Conservation (phyloP, 2,888 invertebrate genomes). For the Erannis defoliaria region DNA sequence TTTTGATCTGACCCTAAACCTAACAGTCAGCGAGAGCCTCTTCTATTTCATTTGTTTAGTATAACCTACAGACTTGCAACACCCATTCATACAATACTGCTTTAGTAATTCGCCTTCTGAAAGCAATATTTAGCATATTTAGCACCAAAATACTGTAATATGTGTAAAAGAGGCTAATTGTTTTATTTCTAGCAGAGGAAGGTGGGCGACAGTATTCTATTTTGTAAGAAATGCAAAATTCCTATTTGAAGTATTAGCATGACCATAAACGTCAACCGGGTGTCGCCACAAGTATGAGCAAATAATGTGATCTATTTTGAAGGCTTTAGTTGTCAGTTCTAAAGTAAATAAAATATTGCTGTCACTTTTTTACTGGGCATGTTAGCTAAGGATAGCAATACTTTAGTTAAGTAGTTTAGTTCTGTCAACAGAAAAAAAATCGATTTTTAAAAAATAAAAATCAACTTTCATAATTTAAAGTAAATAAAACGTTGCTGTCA, state of each 20-base stretch:
- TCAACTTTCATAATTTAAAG: too few species aligned
- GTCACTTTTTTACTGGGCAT: too few species aligned
- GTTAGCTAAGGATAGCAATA: too few species aligned
- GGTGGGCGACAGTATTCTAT: constrained; percentile 24
- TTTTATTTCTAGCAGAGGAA: background rate
- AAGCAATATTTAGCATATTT: constrained; percentile 21
- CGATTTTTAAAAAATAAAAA: too few species aligned
- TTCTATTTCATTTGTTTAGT: too few species aligned
- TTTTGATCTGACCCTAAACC: too few species aligned
- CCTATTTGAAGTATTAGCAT: background rate
- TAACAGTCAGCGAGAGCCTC: too few species aligned
- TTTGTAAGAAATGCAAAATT: background rate
- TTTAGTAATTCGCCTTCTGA: constrained; percentile 5
- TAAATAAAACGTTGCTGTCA: too few species aligned
- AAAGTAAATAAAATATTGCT: too few species aligned
- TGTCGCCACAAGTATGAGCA: background rate
- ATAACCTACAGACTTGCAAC: background rate
- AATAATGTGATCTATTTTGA: background rate
- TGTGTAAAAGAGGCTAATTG: constrained; percentile 12
- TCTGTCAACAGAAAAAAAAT: too few species aligned
- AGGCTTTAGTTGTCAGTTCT: too few species aligned
- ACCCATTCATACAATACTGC: constrained; percentile 18
- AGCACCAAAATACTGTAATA: constrained; percentile 11
- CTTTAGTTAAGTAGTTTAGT: too few species aligned
- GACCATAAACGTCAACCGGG: background rate